Base-by-base conservation (phyloP, 2,888 invertebrate genomes). In the Erebia palarica region DNA sequence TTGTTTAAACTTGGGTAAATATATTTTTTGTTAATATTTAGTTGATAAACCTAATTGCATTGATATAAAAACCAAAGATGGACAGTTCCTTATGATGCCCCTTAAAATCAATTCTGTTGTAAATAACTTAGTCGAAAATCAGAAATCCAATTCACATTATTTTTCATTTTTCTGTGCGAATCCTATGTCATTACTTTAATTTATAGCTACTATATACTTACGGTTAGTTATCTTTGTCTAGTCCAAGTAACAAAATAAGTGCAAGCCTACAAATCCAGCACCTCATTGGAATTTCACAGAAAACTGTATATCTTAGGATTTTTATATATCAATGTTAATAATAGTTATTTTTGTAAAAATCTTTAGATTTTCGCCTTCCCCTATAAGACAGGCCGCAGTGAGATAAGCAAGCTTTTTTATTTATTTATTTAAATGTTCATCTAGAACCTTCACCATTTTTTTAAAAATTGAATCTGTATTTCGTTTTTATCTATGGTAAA, bases 331-430 rank as follows among this genome's bases (percentile, higher is more conserved):
- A 61, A 63, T 75, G 80, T 78, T 79, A 77, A 80, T 78, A 76
- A 76, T 58, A 58, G 70, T 72, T 78, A 77, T 79, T 78, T 82
- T 81, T 77, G 75, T 76, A 74, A 51, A 69, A 55, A 53, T 77
- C 75, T 75, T 77, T 74, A n/a, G 65, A 70, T 65, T 73, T 72
- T 59, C 27, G 67, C 86, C 82, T 80, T 76, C 77, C 87, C 89
- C 84, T 80, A 84, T 88, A 88, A 87, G 82, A 80, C 83, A 84
- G 86, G 86, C 86, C 85, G 83, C 81, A 86, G 86, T 87, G 84
- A 85, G 78, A 80, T 73, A 88, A 90, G 89, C 90, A 91, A 92
- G 91, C 91, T 82, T 79, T 68, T 65, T 42, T 65, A 55, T 42
- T 63, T 63, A 63, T 75, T 73, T 53, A 70, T 74, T 75, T 76